These are phyloP conservation scores for Cephonodes hylas DNA, from an alignment of 2,888 invertebrate species.

Conservation along the genomic window DNA sequence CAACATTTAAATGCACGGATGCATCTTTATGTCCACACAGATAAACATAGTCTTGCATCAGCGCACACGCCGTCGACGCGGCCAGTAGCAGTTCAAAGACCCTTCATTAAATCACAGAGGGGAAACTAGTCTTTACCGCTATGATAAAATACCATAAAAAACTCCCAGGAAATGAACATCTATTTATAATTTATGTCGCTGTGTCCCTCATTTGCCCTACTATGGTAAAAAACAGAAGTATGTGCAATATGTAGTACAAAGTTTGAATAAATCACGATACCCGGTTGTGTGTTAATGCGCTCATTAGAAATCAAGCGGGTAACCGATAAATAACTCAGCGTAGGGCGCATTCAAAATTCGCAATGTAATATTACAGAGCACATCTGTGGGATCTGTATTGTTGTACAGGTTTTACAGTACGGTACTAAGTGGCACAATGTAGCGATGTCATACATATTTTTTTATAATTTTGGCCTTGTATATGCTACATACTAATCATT, in stretches of 20 bases:
- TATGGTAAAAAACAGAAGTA: constrained; percentile 8
- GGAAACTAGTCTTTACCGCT: constrained; percentile 40
- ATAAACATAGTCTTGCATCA: constrained; percentile 7
- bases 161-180: constrained; percentile 25
- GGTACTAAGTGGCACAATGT: neutral
- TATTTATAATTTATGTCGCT: constrained; percentile 19
- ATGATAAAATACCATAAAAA: constrained; percentile 26
- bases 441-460: neutral
- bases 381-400: constrained; percentile 21
- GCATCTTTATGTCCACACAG: neutral
- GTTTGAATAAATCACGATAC: constrained; percentile 24
- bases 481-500: neutral
- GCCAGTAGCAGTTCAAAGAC: constrained; percentile 52
- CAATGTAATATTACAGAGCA: too few species aligned
- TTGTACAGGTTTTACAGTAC: neutral
- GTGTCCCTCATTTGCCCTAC: constrained; percentile 19
- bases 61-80: constrained; percentile 38
- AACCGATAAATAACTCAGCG: constrained; percentile 37
- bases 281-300: constrained; percentile 26
- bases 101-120: constrained; percentile 49
- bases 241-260: constrained; percentile 12
- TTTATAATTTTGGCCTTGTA: neutral
- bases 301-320: constrained; percentile 47
- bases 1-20: neutral
- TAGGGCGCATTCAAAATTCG: constrained; percentile 36